Conservation (phyloP, 1,140 invertebrate genomes). For the Leptonema lineaticorne region DNA sequence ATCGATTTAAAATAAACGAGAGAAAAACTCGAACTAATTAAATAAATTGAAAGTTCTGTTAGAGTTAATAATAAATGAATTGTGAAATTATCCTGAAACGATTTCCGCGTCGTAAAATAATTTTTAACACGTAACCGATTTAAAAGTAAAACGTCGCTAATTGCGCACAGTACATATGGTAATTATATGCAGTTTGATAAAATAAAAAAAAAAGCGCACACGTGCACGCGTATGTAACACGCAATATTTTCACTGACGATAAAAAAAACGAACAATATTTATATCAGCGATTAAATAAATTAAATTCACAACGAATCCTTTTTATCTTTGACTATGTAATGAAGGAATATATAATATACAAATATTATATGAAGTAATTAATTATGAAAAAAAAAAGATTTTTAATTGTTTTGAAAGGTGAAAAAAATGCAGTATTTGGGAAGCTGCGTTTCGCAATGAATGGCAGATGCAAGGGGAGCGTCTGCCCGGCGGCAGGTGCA, state of each 20-base stretch:
- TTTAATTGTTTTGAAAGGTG: neutral
- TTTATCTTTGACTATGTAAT: neutral
- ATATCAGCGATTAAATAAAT: neutral
- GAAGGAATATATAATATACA: neutral
- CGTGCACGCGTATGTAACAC: neutral
- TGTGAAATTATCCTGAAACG: no score
- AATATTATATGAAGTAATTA: neutral
- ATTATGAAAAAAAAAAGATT: no score
- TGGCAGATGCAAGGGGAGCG: conserved; percentile 13
- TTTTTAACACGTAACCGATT: neutral
- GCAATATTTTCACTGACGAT: conserved; percentile 1
- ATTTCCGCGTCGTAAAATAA: no score
- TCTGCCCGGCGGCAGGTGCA: conserved; percentile 17
- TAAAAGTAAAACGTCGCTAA: conserved; percentile 14
- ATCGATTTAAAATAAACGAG: no score
- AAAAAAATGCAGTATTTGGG: neutral
- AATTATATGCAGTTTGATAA: conserved; percentile 15
- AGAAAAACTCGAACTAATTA: no score
- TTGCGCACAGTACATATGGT: conserved; percentile 5
- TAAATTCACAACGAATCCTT: neutral
- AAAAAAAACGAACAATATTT: neutral
- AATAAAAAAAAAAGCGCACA: neutral
- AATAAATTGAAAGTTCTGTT: no score
- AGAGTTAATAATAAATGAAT: no score
- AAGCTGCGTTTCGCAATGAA: neutral